Percentiles rank a stretch among this genome's conserved stretches.
These are phyloP conservation scores for Zaprionus bogoriensis DNA, from an alignment of 2,888 invertebrate genomes.

Conservation along the genomic window DNA sequence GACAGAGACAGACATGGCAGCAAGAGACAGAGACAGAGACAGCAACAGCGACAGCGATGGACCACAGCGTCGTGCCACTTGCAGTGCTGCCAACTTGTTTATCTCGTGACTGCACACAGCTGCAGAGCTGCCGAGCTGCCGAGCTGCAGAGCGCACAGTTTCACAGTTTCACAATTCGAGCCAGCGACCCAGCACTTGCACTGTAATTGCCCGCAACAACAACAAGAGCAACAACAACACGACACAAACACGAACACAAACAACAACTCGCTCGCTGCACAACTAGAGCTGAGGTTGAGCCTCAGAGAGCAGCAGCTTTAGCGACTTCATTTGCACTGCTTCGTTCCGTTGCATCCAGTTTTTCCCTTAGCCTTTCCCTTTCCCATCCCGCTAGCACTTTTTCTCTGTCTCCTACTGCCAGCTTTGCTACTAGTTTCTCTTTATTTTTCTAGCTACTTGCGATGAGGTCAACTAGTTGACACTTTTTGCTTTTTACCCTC, in stretches of 20 bases:
- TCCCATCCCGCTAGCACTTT: not conserved
- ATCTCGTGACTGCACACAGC: slow-evolving; percentile 64
- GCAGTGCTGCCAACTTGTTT: slow-evolving; percentile 74
- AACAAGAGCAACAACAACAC: slow-evolving; percentile 27
- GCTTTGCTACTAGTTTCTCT: not conserved
- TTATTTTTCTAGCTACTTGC: slow-evolving; percentile 50
- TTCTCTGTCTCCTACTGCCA: not conserved
- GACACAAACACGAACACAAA: slow-evolving; percentile 29
- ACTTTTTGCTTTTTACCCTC: slow-evolving; percentile 42
- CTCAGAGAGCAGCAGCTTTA: slow-evolving; percentile 54
- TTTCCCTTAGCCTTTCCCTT: slow-evolving; percentile 1
- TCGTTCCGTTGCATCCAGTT: slow-evolving; percentile 21
- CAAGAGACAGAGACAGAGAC: not conserved
- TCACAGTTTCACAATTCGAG: slow-evolving; percentile 53
- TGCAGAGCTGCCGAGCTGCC: not conserved
- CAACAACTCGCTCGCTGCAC: slow-evolving; percentile 15
- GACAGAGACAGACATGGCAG: not conserved
- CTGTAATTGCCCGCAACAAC: slow-evolving; percentile 47
- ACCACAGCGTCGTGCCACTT: slow-evolving; percentile 48
- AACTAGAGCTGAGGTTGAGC: slow-evolving; percentile 42
- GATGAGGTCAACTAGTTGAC: slow-evolving; percentile 72
- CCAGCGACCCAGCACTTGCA: slow-evolving; percentile 51
- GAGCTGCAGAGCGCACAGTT: too few relatives aligned
- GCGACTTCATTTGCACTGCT: slow-evolving; percentile 70
- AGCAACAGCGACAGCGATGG: slow-evolving; percentile 7